phyloP scores from a whole-genome alignment of 2,888 invertebrate genomes.

The Phortica okadai region DNA sequence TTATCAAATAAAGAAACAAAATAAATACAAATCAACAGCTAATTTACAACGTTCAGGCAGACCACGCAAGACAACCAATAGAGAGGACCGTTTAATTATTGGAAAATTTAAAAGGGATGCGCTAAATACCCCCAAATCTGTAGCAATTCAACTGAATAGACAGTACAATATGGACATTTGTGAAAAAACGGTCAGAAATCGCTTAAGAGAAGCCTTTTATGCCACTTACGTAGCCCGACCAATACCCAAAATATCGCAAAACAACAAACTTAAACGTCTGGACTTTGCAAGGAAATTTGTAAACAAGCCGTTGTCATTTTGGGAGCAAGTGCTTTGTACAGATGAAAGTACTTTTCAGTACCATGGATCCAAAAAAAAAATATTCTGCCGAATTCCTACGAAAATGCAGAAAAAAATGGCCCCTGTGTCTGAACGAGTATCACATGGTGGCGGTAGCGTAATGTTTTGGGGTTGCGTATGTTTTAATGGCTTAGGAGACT shows the following conservation, averaged over 20 bases:
- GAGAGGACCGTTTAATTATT: background rate
- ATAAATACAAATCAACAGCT: background rate
- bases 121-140: background rate
- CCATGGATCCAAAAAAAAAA: background rate
- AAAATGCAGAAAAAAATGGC: background rate
- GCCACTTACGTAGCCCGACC: background rate
- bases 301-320: background rate
- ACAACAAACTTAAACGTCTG: too few species aligned
- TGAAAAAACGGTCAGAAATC: too few species aligned
- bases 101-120: background rate
- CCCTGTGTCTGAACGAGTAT: constrained; percentile 5
- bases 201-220: too few species aligned
- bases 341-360: constrained; percentile 7
- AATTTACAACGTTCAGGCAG: background rate
- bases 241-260: constrained; percentile 5
- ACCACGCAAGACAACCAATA: constrained; percentile 6
- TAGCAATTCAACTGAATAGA: background rate
- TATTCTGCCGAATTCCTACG: constrained; percentile 10
- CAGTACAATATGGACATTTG: background rate
- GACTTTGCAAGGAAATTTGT: background rate
- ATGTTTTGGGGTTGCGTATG: constrained; percentile 18
- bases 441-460: constrained; percentile 3
- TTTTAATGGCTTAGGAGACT: background rate
- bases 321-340: background rate
- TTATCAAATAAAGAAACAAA: background rate